phyloP scores from a whole-genome alignment of 2,888 invertebrate genomes.

The Villa cingulata region DNA sequence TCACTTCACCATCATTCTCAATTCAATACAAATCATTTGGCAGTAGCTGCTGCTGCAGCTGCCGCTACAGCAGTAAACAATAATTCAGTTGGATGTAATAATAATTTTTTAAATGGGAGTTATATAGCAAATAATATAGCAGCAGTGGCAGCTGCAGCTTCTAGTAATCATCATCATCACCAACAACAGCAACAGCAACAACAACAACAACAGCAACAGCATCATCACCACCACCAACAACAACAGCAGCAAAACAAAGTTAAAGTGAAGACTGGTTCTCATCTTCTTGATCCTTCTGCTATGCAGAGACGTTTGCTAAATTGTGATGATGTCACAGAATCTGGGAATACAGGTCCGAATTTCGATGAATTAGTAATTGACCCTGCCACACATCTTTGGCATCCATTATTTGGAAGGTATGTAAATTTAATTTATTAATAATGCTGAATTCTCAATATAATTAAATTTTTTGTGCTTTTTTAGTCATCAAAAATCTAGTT shows the following conservation, averaged over 20 bases:
- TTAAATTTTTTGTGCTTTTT: constrained; percentile 1
- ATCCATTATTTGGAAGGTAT: constrained; percentile 75
- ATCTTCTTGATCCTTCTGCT: constrained; percentile 39
- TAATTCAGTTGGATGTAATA: background rate
- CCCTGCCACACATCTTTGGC: constrained; percentile 62
- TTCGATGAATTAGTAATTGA: constrained; percentile 41
- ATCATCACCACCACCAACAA: constrained; percentile 23
- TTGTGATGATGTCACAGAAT: constrained; percentile 43
- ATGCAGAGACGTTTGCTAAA: constrained; percentile 37
- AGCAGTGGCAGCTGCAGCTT: constrained; percentile 11
- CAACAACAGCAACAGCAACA: constrained; percentile 18
- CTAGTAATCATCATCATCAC: constrained; percentile 12
- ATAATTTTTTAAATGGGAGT: background rate
- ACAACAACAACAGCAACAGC: constrained; percentile 21
- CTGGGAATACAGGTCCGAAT: constrained; percentile 49
- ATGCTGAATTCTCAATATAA: background rate
- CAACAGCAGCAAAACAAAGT: constrained; percentile 35
- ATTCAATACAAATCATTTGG: constrained; percentile 12
- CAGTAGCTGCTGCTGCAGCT: constrained; percentile 9
- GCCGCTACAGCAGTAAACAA: background rate
- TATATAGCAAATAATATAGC: background rate
- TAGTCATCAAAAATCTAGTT: constrained; percentile 33
- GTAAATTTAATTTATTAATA: background rate
- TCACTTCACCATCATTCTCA: background rate
- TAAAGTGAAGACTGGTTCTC: constrained; percentile 43